Conservation (phyloP, 2,113 vertebrate species). For the Cervus canadensis region DNA sequence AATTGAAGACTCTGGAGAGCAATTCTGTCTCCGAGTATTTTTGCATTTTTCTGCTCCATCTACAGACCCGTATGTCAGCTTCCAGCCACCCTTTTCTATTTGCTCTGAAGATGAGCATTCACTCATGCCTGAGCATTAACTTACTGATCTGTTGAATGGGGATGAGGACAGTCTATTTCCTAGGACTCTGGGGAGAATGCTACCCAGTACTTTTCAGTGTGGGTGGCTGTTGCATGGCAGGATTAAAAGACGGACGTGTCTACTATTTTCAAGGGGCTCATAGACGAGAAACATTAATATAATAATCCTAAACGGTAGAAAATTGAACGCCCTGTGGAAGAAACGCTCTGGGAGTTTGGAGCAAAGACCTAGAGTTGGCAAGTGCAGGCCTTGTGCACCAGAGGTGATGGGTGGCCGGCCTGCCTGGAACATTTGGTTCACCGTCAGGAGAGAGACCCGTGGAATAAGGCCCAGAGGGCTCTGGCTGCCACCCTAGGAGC, state of each 20-base stretch:
- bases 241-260: neutral
- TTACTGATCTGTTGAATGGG: neutral
- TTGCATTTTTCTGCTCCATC: neutral
- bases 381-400: neutral
- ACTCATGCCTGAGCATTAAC: neutral
- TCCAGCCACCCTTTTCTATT: neutral
- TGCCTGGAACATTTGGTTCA: neutral
- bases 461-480: neutral
- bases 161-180: neutral
- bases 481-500: neutral
- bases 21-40: neutral
- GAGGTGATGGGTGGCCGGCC: neutral
- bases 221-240: neutral
- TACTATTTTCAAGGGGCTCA: neutral
- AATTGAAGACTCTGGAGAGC: neutral
- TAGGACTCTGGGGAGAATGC: neutral
- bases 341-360: neutral
- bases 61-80: neutral
- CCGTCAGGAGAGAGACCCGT: neutral
- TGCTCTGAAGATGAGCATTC: neutral
- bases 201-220: neutral
- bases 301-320: neutral
- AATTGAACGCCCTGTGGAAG: neutral
- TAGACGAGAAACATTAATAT: neutral
- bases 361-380: neutral